Conservation (phyloP, 1,140 invertebrate species). For the Ladona fulva region DNA sequence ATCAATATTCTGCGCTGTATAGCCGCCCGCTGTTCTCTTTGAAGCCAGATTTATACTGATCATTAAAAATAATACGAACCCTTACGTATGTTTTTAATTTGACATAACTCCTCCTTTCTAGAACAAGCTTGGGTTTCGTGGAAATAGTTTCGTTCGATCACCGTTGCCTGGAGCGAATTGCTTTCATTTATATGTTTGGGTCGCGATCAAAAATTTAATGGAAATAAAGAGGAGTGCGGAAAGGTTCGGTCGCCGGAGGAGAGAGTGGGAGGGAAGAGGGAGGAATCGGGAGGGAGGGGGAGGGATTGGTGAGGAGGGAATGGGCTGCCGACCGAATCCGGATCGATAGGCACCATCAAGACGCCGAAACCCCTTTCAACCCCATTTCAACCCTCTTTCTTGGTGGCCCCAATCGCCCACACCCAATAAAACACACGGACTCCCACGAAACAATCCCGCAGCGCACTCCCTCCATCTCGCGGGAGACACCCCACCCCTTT, state of each 20-base stretch:
- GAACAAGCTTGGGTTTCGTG: too few relatives aligned
- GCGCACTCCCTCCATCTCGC: not conserved
- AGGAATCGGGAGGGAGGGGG: not conserved
- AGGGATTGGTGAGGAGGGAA: not conserved
- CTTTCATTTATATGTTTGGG: too few relatives aligned
- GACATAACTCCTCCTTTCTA: too few relatives aligned
- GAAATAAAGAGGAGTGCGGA: too few relatives aligned
- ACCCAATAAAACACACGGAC: conserved; percentile 3
- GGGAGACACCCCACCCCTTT: not conserved
- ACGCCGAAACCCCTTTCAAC: conserved; percentile 7
- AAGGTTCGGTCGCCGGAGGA: not conserved
- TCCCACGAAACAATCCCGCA: not conserved
- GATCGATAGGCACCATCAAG: not conserved
- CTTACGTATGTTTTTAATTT: too few relatives aligned
- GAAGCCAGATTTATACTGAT: too few relatives aligned
- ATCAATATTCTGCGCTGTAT: too few relatives aligned
- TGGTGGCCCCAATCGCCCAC: not conserved
- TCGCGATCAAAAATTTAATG: too few relatives aligned
- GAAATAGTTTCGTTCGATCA: too few relatives aligned
- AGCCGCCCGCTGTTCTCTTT: too few relatives aligned
- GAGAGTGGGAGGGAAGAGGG: not conserved
- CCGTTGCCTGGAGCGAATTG: too few relatives aligned
- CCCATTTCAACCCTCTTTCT: conserved; percentile 8
- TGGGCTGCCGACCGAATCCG: not conserved
- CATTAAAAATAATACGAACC: too few relatives aligned